Evolutionary conservation across 2,888 invertebrate species (phyloP), one percentile per base, ranked within the genome.

Genomic region (Mellilla xanthometata): DNA sequence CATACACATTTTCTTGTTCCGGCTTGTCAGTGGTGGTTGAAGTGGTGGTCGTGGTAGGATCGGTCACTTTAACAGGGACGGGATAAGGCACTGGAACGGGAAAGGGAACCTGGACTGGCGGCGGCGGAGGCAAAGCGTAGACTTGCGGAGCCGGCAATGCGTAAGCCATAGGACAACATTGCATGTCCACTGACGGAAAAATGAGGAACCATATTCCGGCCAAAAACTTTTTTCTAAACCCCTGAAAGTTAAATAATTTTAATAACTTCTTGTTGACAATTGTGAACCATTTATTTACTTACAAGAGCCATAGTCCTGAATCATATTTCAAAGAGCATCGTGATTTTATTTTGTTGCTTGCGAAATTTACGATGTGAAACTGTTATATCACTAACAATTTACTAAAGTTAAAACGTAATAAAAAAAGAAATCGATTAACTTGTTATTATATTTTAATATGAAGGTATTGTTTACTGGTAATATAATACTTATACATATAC

Each of bases 81-180:
- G 42, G 36, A 8, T 29, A 38, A n/a, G 41, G 41, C 7, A 48
- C 6, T 3, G 42, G 36, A n/a, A 36, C 28, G 3, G 34, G 26
- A 19, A 15, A 35, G 1, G 41, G 43, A 6, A 40, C 39, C 24
- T 38, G 45, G 8, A 46, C 19, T 4, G 52, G 49, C 2, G 40
- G 44, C 15, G 44, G 52, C 8, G 44, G 35, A 12, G 40, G 48
- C 6, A 42, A 7, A 5, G 39, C 39, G 28, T 42, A 42, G 0
- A 50, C 6, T 28, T 47, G 44, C 13, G 53, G 48, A 5, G 11
- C 29, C 24, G 32, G 11, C 9, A 30, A 7, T 40, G 35, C 19
- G 26, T 52, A 28, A 1, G 39, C 33, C 8, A 43, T 7, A 0
- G 32, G 38, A 2, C 39, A n/a, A 24, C 47, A 24, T 19, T 40